These are phyloP conservation scores for Leptonema lineaticorne DNA, from an alignment of 1,140 invertebrate species.

Conservation along the genomic window DNA sequence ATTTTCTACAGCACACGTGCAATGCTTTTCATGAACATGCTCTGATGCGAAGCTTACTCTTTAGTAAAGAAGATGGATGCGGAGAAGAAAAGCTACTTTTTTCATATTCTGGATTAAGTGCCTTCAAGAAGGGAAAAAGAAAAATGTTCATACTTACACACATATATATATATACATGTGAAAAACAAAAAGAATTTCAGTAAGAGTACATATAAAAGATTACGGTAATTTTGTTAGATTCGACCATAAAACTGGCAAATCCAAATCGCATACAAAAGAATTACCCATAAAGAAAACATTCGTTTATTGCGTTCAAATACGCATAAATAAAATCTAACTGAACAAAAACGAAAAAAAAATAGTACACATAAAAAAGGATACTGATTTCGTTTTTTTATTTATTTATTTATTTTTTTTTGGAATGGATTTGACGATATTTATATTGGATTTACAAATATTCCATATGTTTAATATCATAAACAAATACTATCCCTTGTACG, in stretches of 20 bases:
- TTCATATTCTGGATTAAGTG: conserved; percentile 19
- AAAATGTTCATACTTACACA: background rate
- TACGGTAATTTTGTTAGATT: background rate
- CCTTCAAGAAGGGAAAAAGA: background rate
- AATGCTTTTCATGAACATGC: conserved; percentile 8
- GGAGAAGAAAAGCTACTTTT: background rate
- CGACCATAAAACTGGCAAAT: background rate
- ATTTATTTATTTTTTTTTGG: too few relatives aligned
- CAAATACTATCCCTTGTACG: too few relatives aligned
- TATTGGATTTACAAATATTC: too few relatives aligned
- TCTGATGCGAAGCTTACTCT: background rate
- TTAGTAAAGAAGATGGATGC: conserved; percentile 19
- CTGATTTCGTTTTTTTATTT: too few relatives aligned
- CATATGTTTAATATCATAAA: too few relatives aligned
- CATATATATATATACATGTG: background rate
- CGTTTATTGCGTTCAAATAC: background rate
- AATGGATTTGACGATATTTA: too few relatives aligned
- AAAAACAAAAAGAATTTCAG: background rate
- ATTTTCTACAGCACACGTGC: too few relatives aligned
- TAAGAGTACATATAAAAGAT: too few relatives aligned
- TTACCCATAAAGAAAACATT: background rate
- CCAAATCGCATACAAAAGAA: background rate
- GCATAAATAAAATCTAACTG: too few relatives aligned
- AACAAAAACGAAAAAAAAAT: too few relatives aligned
- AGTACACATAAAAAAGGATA: too few relatives aligned